Evolutionary conservation across 2,888 invertebrate genomes (phyloP).

Genomic region (Trissolcus japonicus): DNA sequence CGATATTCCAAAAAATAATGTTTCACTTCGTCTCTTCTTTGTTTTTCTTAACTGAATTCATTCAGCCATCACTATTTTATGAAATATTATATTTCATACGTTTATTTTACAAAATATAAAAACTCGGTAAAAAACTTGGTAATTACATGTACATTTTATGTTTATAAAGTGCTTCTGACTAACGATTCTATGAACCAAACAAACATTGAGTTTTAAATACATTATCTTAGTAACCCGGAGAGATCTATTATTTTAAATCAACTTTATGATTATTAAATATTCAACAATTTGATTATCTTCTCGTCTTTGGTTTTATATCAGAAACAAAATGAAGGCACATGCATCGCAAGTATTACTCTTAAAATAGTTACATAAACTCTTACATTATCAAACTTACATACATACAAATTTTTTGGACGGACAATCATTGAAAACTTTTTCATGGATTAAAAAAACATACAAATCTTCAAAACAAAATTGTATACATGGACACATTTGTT

Average conservation of each 20-base stretch:
- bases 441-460: conserved; percentile 7
- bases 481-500: conserved; percentile 18
- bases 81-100: background rate
- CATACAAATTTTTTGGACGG: conserved; percentile 13
- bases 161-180: background rate
- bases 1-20: conserved; percentile 4
- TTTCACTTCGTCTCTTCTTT: background rate
- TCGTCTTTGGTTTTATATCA: no score
- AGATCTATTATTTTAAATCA: no score
- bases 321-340: no score
- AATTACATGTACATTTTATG: background rate
- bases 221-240: no score
- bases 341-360: no score
- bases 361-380: background rate
- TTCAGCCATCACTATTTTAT: background rate
- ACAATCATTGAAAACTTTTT: conserved; percentile 14
- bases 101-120: background rate
- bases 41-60: background rate
- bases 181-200: no score
- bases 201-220: background rate
- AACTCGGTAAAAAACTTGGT: background rate
- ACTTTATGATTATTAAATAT: no score
- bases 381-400: background rate
- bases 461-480: conserved; percentile 33
- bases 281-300: no score